Evolutionary conservation across 2,888 invertebrate genomes (phyloP), one percentile per base, ranked within the genome.

Genomic region (Drosophila suboccidentalis): DNA sequence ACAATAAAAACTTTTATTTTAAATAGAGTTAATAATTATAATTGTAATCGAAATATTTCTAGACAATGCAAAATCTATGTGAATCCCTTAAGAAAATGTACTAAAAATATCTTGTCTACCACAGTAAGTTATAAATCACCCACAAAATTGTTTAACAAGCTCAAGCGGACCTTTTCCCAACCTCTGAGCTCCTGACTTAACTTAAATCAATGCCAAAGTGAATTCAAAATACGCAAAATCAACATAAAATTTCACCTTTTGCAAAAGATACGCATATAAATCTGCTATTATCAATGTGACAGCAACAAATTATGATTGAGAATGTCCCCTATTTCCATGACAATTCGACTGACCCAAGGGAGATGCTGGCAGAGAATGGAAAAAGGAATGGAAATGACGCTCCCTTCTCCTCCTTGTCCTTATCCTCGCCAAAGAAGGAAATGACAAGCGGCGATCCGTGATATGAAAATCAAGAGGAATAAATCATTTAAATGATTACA

Each of bases 301-400:
- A 90, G 80, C 87, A 90, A 87, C 89, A 86, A 86, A 86, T 86
- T 90, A 90, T 86, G 90, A 86, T 86, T 81, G 90, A 86, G 84
- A 74, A 66, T 69, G 83, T 86, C 75, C 88, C 73, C 78, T 58
- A 75, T 17, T 58, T 57, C 34, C 55, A 44, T 44, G 60, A 60
- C 69, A 66, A 47, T 46, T 34, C 44, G 50, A 43, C 43, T 38
- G 36, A 15, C 71, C 71, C 76, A 44, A 44, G 64, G 78, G 62
- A 71, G 36, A 38, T 55, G 32, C 49, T 36, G 41, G 15, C 2
- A 34, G 22, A 15, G 22, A 47, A 54, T 22, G 19, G n/a, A 55
- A 47, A 58, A 43, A 39, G 32, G 50, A 57, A 57, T 44, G 64
- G 57, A 70, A 71, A 55, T 41, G 54, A 61, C 15, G 26, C 17